Evolutionary conservation across 1,140 invertebrate genomes (phyloP).

Genomic region (Lordiphosa stackelbergi): DNA sequence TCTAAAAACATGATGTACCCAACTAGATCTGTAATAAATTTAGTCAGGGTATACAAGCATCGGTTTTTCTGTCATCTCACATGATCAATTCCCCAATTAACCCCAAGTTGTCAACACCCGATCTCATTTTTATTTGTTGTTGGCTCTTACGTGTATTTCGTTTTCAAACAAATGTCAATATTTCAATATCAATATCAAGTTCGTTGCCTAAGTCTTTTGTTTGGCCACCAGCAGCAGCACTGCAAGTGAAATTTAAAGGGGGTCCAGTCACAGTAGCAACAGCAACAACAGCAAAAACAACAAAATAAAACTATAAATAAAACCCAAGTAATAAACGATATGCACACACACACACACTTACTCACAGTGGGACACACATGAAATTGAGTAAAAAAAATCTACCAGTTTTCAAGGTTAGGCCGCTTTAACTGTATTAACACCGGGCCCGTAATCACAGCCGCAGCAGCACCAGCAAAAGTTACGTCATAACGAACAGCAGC

Average conservation of each 20-base stretch:
- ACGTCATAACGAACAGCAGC: slow-evolving; percentile 26
- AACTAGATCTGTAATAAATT: too few relatives aligned
- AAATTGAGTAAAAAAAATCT: slow-evolving; percentile 69
- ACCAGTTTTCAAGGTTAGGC: slow-evolving; percentile 76
- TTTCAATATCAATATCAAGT: slow-evolving; percentile 75
- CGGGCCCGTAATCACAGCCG: slow-evolving; percentile 68
- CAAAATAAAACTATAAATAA: slow-evolving; percentile 34
- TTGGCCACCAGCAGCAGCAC: slow-evolving; percentile 20
- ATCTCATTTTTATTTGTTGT: neutral
- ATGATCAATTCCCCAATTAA: too few relatives aligned
- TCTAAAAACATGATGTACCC: too few relatives aligned
- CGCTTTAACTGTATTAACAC: slow-evolving; percentile 74
- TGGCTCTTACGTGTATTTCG: neutral
- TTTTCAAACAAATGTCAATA: slow-evolving; percentile 41
- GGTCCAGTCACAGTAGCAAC: neutral
- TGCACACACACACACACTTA: slow-evolving; percentile 37
- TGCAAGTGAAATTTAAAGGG: slow-evolving; percentile 18
- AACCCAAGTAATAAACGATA: slow-evolving; percentile 42
- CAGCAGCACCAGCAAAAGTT: slow-evolving; percentile 32
- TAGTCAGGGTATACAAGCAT: too few relatives aligned
- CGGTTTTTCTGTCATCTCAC: too few relatives aligned
- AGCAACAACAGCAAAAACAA: slow-evolving; percentile 12
- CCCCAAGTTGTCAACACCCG: too few relatives aligned
- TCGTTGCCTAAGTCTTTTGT: slow-evolving; percentile 73
- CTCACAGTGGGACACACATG: slow-evolving; percentile 41